Evolutionary conservation across 2,797 vertebrate genomes (phyloP).

Genomic region (Orientallactaga sibirica): DNA sequence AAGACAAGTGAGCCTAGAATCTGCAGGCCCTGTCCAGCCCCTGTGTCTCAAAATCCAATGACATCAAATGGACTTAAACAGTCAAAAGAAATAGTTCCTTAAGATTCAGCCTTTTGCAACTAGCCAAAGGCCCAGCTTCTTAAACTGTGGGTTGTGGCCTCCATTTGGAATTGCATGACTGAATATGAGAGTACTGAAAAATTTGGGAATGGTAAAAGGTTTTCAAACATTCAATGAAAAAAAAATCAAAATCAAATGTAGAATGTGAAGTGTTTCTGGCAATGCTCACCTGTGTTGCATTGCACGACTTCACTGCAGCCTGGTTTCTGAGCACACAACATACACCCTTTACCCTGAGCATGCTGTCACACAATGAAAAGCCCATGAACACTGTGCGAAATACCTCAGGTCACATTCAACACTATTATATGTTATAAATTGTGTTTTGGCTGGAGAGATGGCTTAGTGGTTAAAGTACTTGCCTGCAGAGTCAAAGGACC

Average conservation of each 20-base stretch:
- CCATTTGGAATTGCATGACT: background rate
- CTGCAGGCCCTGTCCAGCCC: background rate
- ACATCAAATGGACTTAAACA: constrained; percentile 26
- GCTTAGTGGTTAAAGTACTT: too few relatives aligned
- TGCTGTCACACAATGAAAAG: background rate
- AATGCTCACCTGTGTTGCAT: background rate
- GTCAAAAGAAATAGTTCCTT: background rate
- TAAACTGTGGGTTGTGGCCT: background rate
- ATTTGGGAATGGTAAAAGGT: background rate
- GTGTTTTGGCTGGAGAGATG: too few relatives aligned
- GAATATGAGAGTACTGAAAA: background rate
- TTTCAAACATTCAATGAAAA: background rate
- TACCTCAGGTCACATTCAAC: background rate
- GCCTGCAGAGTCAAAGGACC: too few relatives aligned
- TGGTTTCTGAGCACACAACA: background rate
- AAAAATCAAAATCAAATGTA: background rate
- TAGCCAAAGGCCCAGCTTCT: background rate
- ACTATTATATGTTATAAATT: background rate
- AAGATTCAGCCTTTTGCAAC: constrained; percentile 2
- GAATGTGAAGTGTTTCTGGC: background rate
- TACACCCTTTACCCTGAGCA: background rate
- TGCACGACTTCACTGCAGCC: background rate
- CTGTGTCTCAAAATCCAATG: background rate
- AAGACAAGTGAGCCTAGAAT: constrained; percentile 1
- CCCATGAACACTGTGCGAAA: background rate